These are phyloP conservation scores for Erpobdella octoculata DNA, from an alignment of 2,888 invertebrate species.

Conservation along the genomic window DNA sequence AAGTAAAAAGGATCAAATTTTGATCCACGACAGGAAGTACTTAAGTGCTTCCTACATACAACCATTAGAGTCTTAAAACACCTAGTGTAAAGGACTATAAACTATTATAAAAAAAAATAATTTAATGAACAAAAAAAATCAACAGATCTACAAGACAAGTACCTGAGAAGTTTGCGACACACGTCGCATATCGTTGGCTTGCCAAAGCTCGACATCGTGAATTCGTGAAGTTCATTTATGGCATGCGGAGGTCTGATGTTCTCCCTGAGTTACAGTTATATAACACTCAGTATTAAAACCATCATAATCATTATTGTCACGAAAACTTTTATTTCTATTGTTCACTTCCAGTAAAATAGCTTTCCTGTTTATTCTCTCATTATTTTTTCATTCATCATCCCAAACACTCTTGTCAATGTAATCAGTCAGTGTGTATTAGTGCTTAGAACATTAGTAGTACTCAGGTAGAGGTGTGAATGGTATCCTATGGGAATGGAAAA, in stretches of 20 bases:
- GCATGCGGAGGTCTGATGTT: slow-evolving; percentile 77
- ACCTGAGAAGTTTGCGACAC: slow-evolving; percentile 66
- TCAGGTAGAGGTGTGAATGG: no score
- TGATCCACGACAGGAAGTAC: no score
- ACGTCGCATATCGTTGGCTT: slow-evolving; percentile 76
- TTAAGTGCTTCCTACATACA: no score
- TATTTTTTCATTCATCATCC: background rate
- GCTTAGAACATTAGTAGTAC: no score
- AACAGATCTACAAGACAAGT: background rate
- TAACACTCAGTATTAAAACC: background rate
- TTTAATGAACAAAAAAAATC: background rate
- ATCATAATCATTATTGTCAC: background rate
- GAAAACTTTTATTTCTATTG: background rate
- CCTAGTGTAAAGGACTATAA: no score
- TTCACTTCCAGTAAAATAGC: background rate
- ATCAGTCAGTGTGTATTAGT: no score
- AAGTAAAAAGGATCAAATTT: no score
- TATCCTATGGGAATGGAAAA: no score
- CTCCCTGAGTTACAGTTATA: slow-evolving; percentile 60
- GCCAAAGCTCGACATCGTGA: slow-evolving; percentile 75
- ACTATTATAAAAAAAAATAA: no score
- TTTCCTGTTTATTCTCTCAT: background rate
- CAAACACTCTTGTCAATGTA: background rate
- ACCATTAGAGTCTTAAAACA: no score
- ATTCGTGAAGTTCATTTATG: slow-evolving; percentile 73